Conservation (phyloP, 2,888 invertebrate genomes). For the Cristatella mucedo region DNA sequence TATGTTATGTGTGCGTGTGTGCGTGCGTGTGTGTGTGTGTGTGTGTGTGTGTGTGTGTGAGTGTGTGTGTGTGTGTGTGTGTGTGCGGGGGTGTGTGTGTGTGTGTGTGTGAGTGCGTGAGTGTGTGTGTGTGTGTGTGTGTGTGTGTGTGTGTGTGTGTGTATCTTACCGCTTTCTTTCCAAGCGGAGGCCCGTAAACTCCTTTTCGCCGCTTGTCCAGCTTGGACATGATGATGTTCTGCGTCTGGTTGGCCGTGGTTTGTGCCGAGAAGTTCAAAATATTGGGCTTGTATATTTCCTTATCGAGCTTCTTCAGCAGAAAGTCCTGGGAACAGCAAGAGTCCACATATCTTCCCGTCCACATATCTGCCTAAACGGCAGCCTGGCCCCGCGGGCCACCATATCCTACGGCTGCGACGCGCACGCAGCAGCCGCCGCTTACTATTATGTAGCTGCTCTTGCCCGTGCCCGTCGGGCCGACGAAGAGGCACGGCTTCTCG, state of each 20-base stretch:
- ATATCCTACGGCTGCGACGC: background rate
- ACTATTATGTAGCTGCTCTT: slow-evolving; percentile 40
- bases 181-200: slow-evolving; percentile 77
- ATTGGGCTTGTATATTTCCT: slow-evolving; percentile 60
- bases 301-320: slow-evolving; percentile 62
- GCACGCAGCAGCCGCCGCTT: slow-evolving; percentile 16
- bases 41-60: too few species aligned
- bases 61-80: too few species aligned
- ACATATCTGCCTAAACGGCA: too few species aligned
- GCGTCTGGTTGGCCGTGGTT: slow-evolving; percentile 78
- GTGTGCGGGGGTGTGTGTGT: too few species aligned
- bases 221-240: slow-evolving; percentile 84
- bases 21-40: too few species aligned
- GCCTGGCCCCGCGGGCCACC: too few species aligned
- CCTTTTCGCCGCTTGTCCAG: slow-evolving; percentile 80
- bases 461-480: slow-evolving; percentile 45
- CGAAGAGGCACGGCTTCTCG: slow-evolving; percentile 65
- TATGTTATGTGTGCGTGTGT: too few species aligned
- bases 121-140: too few species aligned
- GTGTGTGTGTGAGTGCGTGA: too few species aligned
- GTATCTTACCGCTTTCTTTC: slow-evolving; percentile 50
- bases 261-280: slow-evolving; percentile 84
- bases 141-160: too few species aligned
- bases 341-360: background rate
- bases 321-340: slow-evolving; percentile 42